Percentiles rank a stretch among this genome's conserved stretches.
Conservation (phyloP, 2,113 vertebrate species). For the Saiga tatarica region DNA sequence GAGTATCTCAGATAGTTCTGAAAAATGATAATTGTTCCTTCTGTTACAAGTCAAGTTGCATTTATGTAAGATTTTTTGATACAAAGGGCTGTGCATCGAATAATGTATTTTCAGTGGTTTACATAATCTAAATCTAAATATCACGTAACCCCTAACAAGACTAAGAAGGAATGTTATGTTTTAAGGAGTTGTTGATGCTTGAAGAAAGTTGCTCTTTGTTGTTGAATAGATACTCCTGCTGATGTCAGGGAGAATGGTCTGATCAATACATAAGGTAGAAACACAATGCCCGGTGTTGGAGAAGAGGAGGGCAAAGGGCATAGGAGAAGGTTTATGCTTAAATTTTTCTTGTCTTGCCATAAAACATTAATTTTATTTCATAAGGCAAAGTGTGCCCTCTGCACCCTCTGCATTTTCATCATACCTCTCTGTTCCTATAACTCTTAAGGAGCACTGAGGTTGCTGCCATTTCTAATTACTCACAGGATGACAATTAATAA, state of each 20-base stretch:
- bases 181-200: neutral
- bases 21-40: neutral
- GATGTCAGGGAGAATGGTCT: rapidly evolving
- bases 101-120: neutral
- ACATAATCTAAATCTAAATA: neutral
- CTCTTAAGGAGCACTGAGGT: neutral
- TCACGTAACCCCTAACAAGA: neutral
- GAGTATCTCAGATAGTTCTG: neutral
- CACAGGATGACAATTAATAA: neutral
- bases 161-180: neutral
- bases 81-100: neutral
- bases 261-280: neutral
- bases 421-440: neutral
- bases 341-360: neutral
- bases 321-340: neutral
- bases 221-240: neutral
- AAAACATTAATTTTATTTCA: neutral
- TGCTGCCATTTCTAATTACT: neutral
- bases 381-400: neutral
- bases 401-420: neutral
- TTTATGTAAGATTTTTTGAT: neutral
- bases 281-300: neutral
- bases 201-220: neutral
- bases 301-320: neutral
- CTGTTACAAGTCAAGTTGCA: neutral